Base-by-base conservation (phyloP, 2,113 vertebrate genomes). In the Pseudorhombus dupliciocellatus region DNA sequence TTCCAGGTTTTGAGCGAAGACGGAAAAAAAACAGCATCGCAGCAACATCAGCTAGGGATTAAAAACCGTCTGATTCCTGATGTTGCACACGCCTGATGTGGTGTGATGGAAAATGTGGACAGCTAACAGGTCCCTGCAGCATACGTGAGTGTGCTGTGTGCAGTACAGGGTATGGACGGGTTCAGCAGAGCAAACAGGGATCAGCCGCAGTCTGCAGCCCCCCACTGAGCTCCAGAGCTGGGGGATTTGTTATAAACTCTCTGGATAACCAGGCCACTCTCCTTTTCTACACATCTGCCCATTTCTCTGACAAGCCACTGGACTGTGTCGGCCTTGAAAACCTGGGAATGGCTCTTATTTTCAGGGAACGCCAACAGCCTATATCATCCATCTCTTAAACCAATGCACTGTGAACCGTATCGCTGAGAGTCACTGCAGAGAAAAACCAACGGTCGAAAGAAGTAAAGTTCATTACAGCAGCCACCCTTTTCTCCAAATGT, bases 211-310 rank as follows among this genome's bases (percentile, higher is more conserved):
- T 75, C 53, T 55, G 72, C 57, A 68, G 66, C 78, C 80, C 77
- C 66, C 62, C 57, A 20, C 46, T 72, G 68, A 57, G 31, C 62
- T 64, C 65, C 50, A 62, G 76, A 56, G 75, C 75, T 54, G 10
- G 16, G 85, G 87, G 85, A 82, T 87, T 90, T 86, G 85, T 89
- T 89, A 87, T 68, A 80, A 42, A 28, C 64, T 85, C 55, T 70
- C 58, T 37, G 59, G 14, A 42, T 79, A 76, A 73, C 84, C 48
- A 57, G 68, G 67, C 73, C 83, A 74, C 58, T 82, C 74, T 83
- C 55, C 60, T 59, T 77, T 84, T 79, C 65, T 84, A 68, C 71
- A 79, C 70, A 66, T 84, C 70, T 61, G 72, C 70, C 72, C 37
- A 28, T 73, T 62, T 60, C 60, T 75, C 56, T 85, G 83, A 89